phyloP scores from a whole-genome alignment of 2,797 vertebrate species.

The Gorsachius magnificus region DNA sequence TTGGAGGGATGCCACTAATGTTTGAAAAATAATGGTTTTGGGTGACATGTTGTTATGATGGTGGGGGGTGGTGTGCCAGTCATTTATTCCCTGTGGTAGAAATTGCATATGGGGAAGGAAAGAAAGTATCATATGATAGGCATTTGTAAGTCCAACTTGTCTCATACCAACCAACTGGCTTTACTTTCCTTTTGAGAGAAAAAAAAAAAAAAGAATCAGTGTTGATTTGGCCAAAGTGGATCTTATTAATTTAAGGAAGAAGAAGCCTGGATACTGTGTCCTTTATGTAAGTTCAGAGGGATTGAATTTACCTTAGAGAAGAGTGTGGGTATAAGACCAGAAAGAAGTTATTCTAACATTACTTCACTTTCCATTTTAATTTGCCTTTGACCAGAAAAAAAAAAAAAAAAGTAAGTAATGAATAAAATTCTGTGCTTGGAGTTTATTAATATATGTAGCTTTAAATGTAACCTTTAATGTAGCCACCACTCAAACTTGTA shows the following conservation, averaged over 20 bases:
- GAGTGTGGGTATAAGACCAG: background rate
- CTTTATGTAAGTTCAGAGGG: background rate
- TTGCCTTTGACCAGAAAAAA: background rate
- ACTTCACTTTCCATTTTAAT: background rate
- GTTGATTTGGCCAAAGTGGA: background rate
- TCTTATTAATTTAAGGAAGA: background rate
- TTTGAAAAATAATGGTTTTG: constrained; percentile 9
- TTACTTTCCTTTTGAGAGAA: constrained; percentile 6
- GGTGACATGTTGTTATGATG: background rate
- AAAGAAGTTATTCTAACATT: background rate
- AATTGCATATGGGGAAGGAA: constrained; percentile 31
- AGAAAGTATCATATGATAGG: background rate
- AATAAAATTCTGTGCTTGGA: background rate
- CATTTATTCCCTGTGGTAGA: background rate
- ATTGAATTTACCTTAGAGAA: background rate
- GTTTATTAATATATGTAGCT: background rate
- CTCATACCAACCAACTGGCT: background rate
- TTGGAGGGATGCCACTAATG: constrained; percentile 9
- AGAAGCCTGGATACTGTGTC: background rate
- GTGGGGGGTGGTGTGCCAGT: background rate
- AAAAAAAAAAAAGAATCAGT: background rate
- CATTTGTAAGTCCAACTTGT: background rate
- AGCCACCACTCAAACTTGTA: background rate
- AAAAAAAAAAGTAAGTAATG: background rate
- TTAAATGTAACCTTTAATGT: background rate